Conservation (phyloP, 1,140 invertebrate genomes). For the Drosophila equinoxialis region DNA sequence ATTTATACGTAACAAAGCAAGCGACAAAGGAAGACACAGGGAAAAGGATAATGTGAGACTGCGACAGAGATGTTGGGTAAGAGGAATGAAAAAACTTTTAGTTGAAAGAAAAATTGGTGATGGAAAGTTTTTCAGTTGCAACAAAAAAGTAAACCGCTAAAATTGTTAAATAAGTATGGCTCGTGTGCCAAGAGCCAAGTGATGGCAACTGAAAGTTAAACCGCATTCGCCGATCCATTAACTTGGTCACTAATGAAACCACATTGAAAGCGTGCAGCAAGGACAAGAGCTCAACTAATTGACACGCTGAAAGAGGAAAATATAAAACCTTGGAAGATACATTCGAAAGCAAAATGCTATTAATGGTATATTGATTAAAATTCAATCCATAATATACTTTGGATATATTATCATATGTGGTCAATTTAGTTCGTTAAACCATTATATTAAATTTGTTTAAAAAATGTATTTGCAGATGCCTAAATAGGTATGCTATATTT, state of each 20-base stretch:
- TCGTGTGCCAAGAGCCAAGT: constrained; percentile 3
- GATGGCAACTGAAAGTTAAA: constrained; percentile 2
- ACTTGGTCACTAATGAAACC: constrained; percentile 71
- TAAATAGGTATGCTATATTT: neutral
- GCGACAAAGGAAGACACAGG: constrained; percentile 23
- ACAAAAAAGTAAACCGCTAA: constrained; percentile 60
- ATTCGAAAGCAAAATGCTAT: neutral
- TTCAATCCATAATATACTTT: neutral
- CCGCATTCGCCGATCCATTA: constrained; percentile 55
- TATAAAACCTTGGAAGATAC: neutral
- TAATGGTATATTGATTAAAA: no score
- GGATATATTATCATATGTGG: neutral
- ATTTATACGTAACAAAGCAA: constrained; percentile 71
- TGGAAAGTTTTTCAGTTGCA: constrained; percentile 58
- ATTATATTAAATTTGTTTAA: no score
- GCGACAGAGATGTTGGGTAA: constrained; percentile 18
- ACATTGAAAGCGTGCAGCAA: constrained; percentile 54
- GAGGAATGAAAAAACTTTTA: constrained; percentile 52
- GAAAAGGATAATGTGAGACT: neutral
- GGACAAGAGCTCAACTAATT: constrained; percentile 42
- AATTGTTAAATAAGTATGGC: constrained; percentile 12
- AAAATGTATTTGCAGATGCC: neutral
- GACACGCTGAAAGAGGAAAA: constrained; percentile 11
- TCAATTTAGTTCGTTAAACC: neutral
- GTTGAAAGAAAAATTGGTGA: constrained; percentile 56